Conservation (phyloP, 2,888 invertebrate genomes). For the Pycnomerus fuliginosus region DNA sequence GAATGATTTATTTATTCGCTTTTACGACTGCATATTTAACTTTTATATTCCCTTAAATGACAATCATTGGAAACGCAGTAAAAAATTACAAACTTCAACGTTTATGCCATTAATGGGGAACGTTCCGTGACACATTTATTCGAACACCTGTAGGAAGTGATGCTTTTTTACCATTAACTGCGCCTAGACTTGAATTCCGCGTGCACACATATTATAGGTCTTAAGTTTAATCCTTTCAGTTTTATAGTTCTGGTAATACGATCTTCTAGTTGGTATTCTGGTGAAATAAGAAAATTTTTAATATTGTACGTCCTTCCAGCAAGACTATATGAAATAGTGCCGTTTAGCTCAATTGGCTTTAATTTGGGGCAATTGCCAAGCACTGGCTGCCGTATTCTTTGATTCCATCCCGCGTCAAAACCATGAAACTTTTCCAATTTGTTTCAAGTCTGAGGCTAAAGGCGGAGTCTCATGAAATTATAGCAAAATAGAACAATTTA, state of each 20-base stretch:
- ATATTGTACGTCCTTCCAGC: too few relatives aligned
- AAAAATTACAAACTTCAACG: constrained; percentile 8
- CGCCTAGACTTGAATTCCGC: constrained; percentile 35
- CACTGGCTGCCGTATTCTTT: constrained; percentile 24
- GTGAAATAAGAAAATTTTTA: too few relatives aligned
- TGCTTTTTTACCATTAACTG: constrained; percentile 29
- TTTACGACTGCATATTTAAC: constrained; percentile 10
- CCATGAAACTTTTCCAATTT: constrained; percentile 29
- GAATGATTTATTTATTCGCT: constrained; percentile 10
- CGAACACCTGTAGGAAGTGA: constrained; percentile 36
- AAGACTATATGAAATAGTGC: too few relatives aligned
- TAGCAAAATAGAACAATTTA: constrained; percentile 28
- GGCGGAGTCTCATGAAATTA: constrained; percentile 27
- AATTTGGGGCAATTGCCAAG: too few relatives aligned
- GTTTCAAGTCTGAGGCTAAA: constrained; percentile 15
- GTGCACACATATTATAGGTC: too few relatives aligned
- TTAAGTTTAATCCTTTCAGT: too few relatives aligned
- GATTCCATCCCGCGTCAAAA: constrained; percentile 27
- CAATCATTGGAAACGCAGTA: constrained; percentile 10
- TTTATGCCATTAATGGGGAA: constrained; percentile 18
- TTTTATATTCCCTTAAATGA: constrained; percentile 19
- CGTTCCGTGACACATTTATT: constrained; percentile 37
- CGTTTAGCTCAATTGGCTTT: too few relatives aligned
- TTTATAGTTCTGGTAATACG: too few relatives aligned
- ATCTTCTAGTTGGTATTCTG: too few relatives aligned